Base-by-base conservation (phyloP, 2,888 invertebrate species). In the Ochropacha duplaris region DNA sequence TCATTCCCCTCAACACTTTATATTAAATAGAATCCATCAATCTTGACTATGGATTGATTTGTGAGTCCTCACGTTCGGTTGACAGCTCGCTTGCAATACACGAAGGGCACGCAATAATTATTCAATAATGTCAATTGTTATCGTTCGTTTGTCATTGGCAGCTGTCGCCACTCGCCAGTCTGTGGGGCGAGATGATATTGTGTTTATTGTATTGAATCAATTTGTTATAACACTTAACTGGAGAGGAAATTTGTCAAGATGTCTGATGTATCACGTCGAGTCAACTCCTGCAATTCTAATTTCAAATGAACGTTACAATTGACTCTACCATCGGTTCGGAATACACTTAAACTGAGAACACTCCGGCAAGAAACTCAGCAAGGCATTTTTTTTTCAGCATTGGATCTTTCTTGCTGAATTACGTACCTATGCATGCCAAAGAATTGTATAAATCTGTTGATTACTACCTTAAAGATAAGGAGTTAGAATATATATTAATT, bases 141-240 rank as follows among this genome's bases (percentile, higher is more conserved):
- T 71, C 64, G 57, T 52, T 28, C 28, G 24, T 44, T 61, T 71
- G 71, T 70, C 72, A 72, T 55, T 66, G 60, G 60, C 68, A 64
- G 62, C 64, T 69, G 71, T 62, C 68, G 67, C 65, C 55, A 19
- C 9, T 62, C 68, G 67, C 65, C 55, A 19, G 19, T 44, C 44
- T 44, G 44, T 44, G 44, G 44, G 22, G n/a, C 12, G n/a, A 60
- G 61, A 63, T 59, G 54, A 61, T 51, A 49, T 16, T 8, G 36
- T 31, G 36, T 50, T 31, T 66, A 44, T 44, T 44, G 44, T 19
- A 44, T 44, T 44, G 19, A 44, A 44, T 44, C 44, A 44, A 44
- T 44, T 44, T 19, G 44, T 44, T 44, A 44, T 9, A 19, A 44
- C 44, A 19, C 44, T 44, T 44, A 44, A 44, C 19, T 19, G 44